Evolutionary conservation across 2,888 invertebrate genomes (phyloP), one percentile per base, ranked within the genome.

Genomic region (Salticus scenicus): DNA sequence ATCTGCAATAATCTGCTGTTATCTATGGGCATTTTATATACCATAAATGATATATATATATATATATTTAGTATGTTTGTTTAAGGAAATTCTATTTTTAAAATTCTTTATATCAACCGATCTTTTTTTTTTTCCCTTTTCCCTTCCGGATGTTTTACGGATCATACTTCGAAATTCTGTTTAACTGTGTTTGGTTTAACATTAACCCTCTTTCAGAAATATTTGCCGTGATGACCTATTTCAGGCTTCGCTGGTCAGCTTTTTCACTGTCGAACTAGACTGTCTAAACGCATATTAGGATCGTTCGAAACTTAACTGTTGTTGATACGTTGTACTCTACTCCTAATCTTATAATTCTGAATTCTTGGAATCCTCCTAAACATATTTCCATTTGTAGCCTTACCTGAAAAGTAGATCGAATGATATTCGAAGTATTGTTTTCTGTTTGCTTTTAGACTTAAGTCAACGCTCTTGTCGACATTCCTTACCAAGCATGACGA

Each of bases 401-500:
- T 24, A 24, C 5, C 57, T 12, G 20, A 24, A 57, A 57, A 24
- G 20, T n/a, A n/a, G n/a, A n/a, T n/a, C n/a, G n/a, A n/a, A n/a
- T n/a, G n/a, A n/a, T n/a, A n/a, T n/a, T n/a, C n/a, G n/a, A n/a
- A n/a, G n/a, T n/a, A n/a, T n/a, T n/a, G n/a, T n/a, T n/a, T n/a
- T n/a, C n/a, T n/a, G n/a, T n/a, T n/a, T n/a, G n/a, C n/a, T n/a
- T n/a, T n/a, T n/a, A n/a, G n/a, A n/a, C 24, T 71, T 8, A 12
- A n/a, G 41, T 74, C 47, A 51, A 41, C 42, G 41, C 47, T 28
- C 64, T 67, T 30, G 79, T 51, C 31, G 73, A 1, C n/a, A 31
- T 7, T 37, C 20, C 72, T 81, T 74, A n/a, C 63, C 66, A 74
- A 74, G 41, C 81, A 57, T 81, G 74, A 74, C 81, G 81, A 63